phyloP scores from a whole-genome alignment of 2,888 invertebrate species.

The Coelogynopora nodosa region DNA sequence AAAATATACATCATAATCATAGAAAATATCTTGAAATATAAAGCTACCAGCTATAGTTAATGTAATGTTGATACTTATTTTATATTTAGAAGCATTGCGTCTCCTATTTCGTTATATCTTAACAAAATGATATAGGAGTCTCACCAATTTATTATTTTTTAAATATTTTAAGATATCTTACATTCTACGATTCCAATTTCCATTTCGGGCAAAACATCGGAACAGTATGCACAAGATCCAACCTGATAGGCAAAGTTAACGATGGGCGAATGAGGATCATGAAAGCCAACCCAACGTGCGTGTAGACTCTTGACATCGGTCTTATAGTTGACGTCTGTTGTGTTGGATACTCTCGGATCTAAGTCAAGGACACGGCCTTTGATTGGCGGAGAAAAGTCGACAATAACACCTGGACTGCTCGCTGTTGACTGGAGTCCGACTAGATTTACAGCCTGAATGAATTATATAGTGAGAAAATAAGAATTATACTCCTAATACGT shows the following conservation, averaged over 20 bases:
- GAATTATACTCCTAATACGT: too few relatives aligned
- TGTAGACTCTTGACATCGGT: background rate
- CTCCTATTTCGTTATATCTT: too few relatives aligned
- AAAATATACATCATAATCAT: too few relatives aligned
- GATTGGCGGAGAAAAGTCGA: constrained; percentile 6
- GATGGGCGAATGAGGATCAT: background rate
- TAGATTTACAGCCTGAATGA: background rate
- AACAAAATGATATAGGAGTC: too few relatives aligned
- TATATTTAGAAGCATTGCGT: too few relatives aligned
- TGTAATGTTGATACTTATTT: too few relatives aligned
- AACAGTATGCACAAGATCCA: background rate
- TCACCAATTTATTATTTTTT: too few relatives aligned
- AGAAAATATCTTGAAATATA: too few relatives aligned
- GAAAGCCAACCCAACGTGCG: background rate
- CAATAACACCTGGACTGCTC: background rate
- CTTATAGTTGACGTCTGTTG: background rate
- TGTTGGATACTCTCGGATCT: background rate
- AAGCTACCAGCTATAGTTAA: too few relatives aligned
- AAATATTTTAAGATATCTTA: too few relatives aligned
- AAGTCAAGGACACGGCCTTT: constrained; percentile 4
- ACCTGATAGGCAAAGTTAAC: background rate
- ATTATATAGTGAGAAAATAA: constrained; percentile 38
- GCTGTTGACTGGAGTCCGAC: background rate
- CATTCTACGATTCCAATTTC: background rate
- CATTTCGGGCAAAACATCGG: background rate